Percentiles rank a stretch among this genome's conserved stretches.
phyloP scores from a whole-genome alignment of 2,113 vertebrate species.

The Forbesichthys papilliferus region DNA sequence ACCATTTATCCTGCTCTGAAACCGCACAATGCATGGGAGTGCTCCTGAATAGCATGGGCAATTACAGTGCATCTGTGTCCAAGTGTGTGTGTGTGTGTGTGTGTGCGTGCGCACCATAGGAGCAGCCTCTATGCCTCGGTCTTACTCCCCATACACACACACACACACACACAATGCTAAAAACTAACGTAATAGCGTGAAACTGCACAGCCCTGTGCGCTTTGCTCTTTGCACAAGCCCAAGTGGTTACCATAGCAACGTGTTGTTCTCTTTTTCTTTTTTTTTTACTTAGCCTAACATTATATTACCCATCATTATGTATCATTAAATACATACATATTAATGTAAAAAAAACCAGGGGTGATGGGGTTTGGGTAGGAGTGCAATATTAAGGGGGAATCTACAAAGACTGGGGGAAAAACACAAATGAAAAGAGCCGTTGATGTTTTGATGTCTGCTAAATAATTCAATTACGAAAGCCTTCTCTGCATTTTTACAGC shows the following conservation, averaged over 20 bases:
- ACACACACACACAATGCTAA: slow-evolving; percentile 37
- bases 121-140: slow-evolving; percentile 46
- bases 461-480: slow-evolving; percentile 56
- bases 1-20: slow-evolving; percentile 97
- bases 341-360: slow-evolving; percentile 86
- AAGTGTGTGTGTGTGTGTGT: neutral
- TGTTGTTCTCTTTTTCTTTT: slow-evolving; percentile 77
- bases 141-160: neutral
- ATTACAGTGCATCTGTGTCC: slow-evolving; percentile 87
- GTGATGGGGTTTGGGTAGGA: slow-evolving; percentile 51
- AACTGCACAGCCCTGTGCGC: slow-evolving; percentile 87
- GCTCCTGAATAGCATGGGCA: slow-evolving; percentile 91
- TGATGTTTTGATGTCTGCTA: slow-evolving; percentile 67
- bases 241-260: slow-evolving; percentile 91
- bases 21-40: slow-evolving; percentile 90
- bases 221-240: slow-evolving; percentile 81
- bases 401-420: slow-evolving; percentile 57
- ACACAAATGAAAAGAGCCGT: slow-evolving; percentile 71
- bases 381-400: slow-evolving; percentile 57
- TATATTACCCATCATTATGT: slow-evolving; percentile 95
- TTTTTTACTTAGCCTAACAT: slow-evolving; percentile 85
- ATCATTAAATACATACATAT: slow-evolving; percentile 97
- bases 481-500: slow-evolving; percentile 48
- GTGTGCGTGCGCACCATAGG: slow-evolving; percentile 41
- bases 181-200: slow-evolving; percentile 84